Base-by-base conservation (phyloP, 2,797 vertebrate species). In the Poeciliopsis turneri region DNA sequence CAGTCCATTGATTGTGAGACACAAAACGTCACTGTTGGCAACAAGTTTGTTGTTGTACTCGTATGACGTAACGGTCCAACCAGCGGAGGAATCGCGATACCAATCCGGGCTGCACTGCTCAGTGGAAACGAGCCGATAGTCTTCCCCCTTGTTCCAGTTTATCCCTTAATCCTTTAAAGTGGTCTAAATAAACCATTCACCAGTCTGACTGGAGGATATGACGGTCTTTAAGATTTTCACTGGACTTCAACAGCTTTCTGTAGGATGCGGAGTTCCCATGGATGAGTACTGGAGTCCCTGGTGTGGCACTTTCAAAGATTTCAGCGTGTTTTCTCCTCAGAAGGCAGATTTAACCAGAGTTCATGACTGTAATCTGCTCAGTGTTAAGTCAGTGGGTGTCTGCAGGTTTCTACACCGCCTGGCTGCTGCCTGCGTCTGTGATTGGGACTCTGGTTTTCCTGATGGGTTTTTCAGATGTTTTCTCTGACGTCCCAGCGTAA, bases 391-490 rank as follows among this genome's bases (percentile, higher is more conserved):
- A n/a, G 66, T 72, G 12, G 10, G 11, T 66, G 20, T 72, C 69
- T 75, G 66, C 69, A 75, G 97, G 96, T 8, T 95, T 96, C 91
- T 97, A 97, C 85, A 96, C 95, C 0, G 93, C 88, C 3, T 97
- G 97, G 96, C 90, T 97, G 76, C 66, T 96, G 23, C 96, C 96
- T 0, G 95, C 94, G 0, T 90, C 92, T 0, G 12, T 93, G 0
- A 82, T 95, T 3, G 96, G 96, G 15, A 92, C 80, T 0, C 2
- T 96, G 30, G 83, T 96, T 51, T 96, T 97, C 88, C 10, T 96
- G 25, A 43, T 85, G 0, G 96, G 96, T 9, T 86, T 95, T 13
- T 93, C 90, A 89, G 53, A 94, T 53, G 57, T 95, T 84, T 57
- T 73, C 72, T 90, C 74, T 1, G 95, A 97, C 0, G 28, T 92